Conservation (phyloP, 1,140 invertebrate species). For the Lordiphosa mommai region DNA sequence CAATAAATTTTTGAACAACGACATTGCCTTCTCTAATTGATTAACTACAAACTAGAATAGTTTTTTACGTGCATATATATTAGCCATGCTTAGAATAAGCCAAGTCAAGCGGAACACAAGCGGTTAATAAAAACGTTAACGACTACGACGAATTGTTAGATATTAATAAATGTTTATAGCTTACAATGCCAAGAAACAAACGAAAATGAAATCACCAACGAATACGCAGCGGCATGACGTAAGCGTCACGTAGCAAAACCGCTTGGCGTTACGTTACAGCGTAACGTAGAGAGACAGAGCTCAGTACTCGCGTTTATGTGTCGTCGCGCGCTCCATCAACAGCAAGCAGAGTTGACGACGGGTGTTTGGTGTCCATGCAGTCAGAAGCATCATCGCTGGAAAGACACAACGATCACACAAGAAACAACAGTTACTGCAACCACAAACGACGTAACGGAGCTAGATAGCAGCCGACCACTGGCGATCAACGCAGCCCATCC, state of each 20-base stretch:
- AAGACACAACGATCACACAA: slow-evolving; percentile 11
- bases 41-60: slow-evolving; percentile 24
- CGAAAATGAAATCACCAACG: slow-evolving; percentile 77
- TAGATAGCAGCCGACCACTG: slow-evolving; percentile 67
- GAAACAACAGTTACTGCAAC: background rate
- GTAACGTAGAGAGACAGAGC: background rate
- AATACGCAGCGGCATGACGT: slow-evolving; percentile 65
- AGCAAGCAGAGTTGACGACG: slow-evolving; percentile 17
- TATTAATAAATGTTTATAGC: slow-evolving; percentile 73
- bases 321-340: slow-evolving; percentile 31
- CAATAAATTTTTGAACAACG: slow-evolving; percentile 53
- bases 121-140: slow-evolving; percentile 17
- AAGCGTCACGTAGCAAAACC: slow-evolving; percentile 58
- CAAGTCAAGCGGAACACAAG: background rate
- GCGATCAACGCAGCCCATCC: slow-evolving; percentile 74
- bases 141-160: slow-evolving; percentile 44
- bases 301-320: slow-evolving; percentile 36
- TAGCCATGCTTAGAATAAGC: slow-evolving; percentile 55
- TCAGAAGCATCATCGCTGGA: slow-evolving; percentile 59
- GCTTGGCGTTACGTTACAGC: slow-evolving; percentile 41
- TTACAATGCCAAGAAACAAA: slow-evolving; percentile 71
- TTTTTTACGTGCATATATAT: slow-evolving; percentile 59
- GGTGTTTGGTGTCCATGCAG: slow-evolving; percentile 24
- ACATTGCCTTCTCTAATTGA: slow-evolving; percentile 68
- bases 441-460: slow-evolving; percentile 66